Conservation (phyloP, 2,888 invertebrate species). For the Himalopsyche tibetana region DNA sequence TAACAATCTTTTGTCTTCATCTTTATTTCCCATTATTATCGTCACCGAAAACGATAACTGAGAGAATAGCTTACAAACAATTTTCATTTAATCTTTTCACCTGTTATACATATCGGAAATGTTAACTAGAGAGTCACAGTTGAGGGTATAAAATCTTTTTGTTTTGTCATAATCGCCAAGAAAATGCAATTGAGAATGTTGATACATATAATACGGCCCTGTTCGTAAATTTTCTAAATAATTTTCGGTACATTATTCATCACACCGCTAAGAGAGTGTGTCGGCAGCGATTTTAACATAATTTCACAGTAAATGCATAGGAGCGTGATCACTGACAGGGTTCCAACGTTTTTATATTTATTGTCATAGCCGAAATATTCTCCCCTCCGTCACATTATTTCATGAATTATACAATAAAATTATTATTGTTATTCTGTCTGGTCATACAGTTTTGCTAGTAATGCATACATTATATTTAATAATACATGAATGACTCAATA, state of each 20-base stretch:
- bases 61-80: too few species aligned
- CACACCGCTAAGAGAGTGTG: constrained; percentile 37
- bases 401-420: constrained; percentile 27
- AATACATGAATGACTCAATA: too few species aligned
- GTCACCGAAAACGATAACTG: too few species aligned
- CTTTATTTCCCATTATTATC: too few species aligned
- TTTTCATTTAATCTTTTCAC: too few species aligned
- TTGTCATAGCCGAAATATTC: constrained; percentile 44
- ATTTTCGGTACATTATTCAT: constrained; percentile 7
- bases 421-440: constrained; percentile 36
- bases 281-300: constrained; percentile 55
- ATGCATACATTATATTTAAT: background rate
- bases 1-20: too few species aligned
- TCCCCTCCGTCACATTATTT: constrained; percentile 1
- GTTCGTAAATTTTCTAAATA: background rate
- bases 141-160: too few species aligned
- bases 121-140: too few species aligned
- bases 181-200: background rate
- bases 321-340: constrained; percentile 50
- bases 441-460: constrained; percentile 16
- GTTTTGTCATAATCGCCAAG: background rate
- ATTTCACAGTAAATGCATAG: constrained; percentile 61
- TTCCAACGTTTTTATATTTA: constrained; percentile 27
- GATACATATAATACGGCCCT: too few species aligned
- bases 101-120: too few species aligned